phyloP scores from a whole-genome alignment of 2,113 vertebrate genomes.

The Oreochromis spilurus region DNA sequence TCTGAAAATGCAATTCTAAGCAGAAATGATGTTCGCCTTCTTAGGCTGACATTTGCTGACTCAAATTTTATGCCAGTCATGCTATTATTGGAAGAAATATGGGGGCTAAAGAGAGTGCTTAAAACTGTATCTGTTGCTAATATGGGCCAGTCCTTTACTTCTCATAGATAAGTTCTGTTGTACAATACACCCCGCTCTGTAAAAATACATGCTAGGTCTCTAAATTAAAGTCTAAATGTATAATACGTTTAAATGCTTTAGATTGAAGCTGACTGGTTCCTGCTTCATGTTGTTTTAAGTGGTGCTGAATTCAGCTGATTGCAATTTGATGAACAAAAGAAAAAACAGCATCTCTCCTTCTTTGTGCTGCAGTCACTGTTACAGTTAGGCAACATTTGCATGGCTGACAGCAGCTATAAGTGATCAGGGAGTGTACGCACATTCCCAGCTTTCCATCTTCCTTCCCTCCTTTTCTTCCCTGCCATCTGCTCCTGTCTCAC shows the following conservation, averaged over 20 bases:
- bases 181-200: neutral
- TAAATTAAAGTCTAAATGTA: neutral
- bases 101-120: neutral
- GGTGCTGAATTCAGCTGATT: slow-evolving; percentile 21
- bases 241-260: neutral
- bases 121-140: neutral
- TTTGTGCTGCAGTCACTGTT: slow-evolving; percentile 19
- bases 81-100: neutral
- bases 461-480: neutral
- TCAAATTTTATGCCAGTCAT: neutral
- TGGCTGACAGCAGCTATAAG: slow-evolving; percentile 1
- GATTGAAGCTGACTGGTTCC: neutral
- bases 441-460: slow-evolving; percentile 17
- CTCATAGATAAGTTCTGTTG: neutral
- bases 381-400: neutral
- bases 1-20: neutral
- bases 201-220: neutral
- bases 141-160: neutral
- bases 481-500: slow-evolving; percentile 37
- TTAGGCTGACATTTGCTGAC: neutral
- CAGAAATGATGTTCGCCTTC: neutral
- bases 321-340: neutral
- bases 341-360: neutral
- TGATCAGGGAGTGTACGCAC: neutral
- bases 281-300: neutral